Percentiles rank a stretch among this genome's conserved stretches.
These are phyloP conservation scores for Periophthalmus magnuspinnatus DNA, from an alignment of 2,797 vertebrate genomes.

Conservation along the genomic window DNA sequence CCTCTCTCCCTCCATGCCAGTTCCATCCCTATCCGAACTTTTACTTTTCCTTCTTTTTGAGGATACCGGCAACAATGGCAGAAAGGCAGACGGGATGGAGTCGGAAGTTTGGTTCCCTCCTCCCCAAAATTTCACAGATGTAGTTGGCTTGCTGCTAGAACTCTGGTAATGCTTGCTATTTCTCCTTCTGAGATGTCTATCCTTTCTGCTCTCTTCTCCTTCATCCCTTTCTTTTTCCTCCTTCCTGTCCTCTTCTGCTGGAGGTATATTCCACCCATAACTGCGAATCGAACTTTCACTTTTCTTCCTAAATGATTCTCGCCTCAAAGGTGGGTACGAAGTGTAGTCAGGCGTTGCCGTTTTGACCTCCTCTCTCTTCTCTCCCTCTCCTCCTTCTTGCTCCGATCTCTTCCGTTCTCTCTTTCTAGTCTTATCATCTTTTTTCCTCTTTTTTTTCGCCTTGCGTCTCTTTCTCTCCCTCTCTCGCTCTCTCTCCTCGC, in stretches of 20 bases:
- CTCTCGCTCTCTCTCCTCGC: slow-evolving; percentile 75
- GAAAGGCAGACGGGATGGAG: slow-evolving; percentile 71
- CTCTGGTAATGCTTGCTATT: slow-evolving; percentile 71
- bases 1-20: slow-evolving; percentile 72
- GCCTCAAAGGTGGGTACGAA: slow-evolving; percentile 67
- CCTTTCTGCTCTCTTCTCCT: slow-evolving; percentile 68
- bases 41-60: slow-evolving; percentile 78
- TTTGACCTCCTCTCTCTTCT: slow-evolving; percentile 76
- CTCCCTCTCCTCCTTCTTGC: slow-evolving; percentile 69
- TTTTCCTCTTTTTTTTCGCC: slow-evolving; percentile 79
- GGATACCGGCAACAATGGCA: slow-evolving; percentile 76
- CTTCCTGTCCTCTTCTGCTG: slow-evolving; percentile 67
- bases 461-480: slow-evolving; percentile 78
- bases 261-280: slow-evolving; percentile 75
- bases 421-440: slow-evolving; percentile 67
- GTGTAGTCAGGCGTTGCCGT: slow-evolving; percentile 71
- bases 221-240: slow-evolving; percentile 71
- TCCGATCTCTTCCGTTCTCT: slow-evolving; percentile 67
- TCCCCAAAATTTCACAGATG: slow-evolving; percentile 81
- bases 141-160: slow-evolving; percentile 70
- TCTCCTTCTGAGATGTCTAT: slow-evolving; percentile 64
- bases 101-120: slow-evolving; percentile 70
- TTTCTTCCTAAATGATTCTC: slow-evolving; percentile 77
- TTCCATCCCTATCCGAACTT: slow-evolving; percentile 72
- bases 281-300: slow-evolving; percentile 76